These are phyloP conservation scores for Ptychoptera albimana DNA, from an alignment of 2,888 invertebrate species.

Conservation along the genomic window DNA sequence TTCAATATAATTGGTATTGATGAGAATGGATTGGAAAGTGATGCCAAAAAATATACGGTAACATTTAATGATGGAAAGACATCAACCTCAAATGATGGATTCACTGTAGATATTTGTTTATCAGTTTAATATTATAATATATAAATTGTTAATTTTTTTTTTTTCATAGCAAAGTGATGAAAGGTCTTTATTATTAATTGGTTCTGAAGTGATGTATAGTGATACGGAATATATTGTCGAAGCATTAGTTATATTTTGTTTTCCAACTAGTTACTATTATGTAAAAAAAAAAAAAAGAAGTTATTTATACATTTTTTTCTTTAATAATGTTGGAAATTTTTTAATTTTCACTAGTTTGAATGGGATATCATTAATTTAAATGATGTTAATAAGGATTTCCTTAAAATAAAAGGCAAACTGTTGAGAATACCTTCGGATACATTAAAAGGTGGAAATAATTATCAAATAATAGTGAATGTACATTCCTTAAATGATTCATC, in stretches of 20 bases:
- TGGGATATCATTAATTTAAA: background rate
- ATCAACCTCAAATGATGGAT: background rate
- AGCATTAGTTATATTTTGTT: background rate
- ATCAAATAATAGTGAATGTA: background rate
- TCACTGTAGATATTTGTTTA: background rate
- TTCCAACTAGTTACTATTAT: background rate
- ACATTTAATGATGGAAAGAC: background rate
- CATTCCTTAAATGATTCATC: too few relatives aligned
- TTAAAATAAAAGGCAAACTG: background rate
- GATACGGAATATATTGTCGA: constrained; percentile 1
- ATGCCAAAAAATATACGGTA: constrained; percentile 2
- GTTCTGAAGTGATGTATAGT: background rate
- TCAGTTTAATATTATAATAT: background rate
- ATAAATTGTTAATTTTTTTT: background rate
- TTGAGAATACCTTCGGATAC: background rate
- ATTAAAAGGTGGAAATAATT: background rate
- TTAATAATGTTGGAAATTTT: too few relatives aligned
- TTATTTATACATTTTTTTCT: background rate
- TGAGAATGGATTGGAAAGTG: background rate
- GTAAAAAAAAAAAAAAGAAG: background rate
- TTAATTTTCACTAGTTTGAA: background rate
- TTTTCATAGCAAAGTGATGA: background rate
- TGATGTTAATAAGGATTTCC: background rate
- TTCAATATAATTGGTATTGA: background rate
- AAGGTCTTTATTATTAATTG: constrained; percentile 1